Conservation (phyloP, 1,140 invertebrate genomes). For the Mycetomoellerius zeteki region DNA sequence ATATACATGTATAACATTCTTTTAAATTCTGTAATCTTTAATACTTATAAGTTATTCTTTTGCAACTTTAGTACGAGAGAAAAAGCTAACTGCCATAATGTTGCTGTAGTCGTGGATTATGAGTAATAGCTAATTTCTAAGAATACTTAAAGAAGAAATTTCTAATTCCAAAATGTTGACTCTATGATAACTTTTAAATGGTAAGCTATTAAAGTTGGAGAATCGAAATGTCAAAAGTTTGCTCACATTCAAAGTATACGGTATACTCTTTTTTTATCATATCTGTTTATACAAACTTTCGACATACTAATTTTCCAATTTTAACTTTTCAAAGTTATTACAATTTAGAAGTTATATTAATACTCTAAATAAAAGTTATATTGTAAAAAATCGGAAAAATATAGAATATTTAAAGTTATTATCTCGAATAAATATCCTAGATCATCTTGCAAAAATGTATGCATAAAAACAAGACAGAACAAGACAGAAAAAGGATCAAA, state of each 20-base stretch:
- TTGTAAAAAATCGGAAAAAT: not conserved
- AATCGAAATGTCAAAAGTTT: conserved; percentile 40
- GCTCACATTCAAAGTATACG: not conserved
- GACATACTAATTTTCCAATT: not conserved
- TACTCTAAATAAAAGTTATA: not conserved
- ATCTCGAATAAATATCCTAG: not conserved
- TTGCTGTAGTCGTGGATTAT: not conserved
- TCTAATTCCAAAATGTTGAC: conserved; percentile 29
- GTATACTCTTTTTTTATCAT: not conserved
- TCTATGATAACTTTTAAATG: conserved; percentile 41
- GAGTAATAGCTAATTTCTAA: not conserved
- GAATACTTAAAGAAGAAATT: not conserved
- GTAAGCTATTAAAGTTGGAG: conserved; percentile 35
- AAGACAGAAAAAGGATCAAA: not conserved
- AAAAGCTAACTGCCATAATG: not conserved
- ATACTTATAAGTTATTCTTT: not conserved
- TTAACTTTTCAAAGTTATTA: conserved; percentile 2
- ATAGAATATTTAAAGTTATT: not conserved
- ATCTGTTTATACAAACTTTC: conserved; percentile 13
- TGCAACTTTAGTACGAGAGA: not conserved
- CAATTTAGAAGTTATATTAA: not conserved
- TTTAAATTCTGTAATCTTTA: not conserved
- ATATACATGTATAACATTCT: not conserved
- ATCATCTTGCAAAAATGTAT: not conserved
- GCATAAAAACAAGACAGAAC: not conserved